These are phyloP conservation scores for Sapayoa aenigma DNA, from an alignment of 2,113 vertebrate genomes.

Conservation along the genomic window DNA sequence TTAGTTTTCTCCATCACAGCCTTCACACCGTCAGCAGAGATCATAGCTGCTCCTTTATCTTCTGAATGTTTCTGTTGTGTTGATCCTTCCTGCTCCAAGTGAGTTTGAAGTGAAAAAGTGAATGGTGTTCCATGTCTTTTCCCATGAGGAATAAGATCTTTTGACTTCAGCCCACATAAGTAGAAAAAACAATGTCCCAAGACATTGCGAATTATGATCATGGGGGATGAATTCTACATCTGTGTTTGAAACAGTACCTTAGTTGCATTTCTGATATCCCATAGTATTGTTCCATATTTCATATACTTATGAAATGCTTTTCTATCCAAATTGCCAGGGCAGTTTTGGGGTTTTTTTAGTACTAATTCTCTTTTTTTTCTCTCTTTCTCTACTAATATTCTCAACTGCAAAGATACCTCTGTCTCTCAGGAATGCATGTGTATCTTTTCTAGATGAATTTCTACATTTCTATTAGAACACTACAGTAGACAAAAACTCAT, in stretches of 20 bases:
- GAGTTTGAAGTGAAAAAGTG: background rate
- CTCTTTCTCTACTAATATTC: background rate
- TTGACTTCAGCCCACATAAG: background rate
- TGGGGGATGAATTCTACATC: background rate
- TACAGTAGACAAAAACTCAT: background rate
- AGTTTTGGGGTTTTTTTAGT: background rate
- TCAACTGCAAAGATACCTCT: background rate
- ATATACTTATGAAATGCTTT: background rate
- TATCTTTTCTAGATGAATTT: background rate
- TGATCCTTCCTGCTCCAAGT: background rate
- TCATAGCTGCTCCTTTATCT: background rate
- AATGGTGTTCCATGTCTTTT: background rate
- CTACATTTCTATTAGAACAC: background rate
- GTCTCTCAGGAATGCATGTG: background rate
- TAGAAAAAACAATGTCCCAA: background rate
- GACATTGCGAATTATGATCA: background rate
- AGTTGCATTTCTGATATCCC: background rate
- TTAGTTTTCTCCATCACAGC: background rate
- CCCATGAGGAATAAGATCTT: background rate
- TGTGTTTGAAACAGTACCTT: background rate
- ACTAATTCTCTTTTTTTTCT: background rate
- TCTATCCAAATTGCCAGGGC: background rate
- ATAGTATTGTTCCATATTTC: background rate
- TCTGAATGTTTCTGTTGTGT: background rate
- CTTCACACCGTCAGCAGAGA: background rate